Base-by-base conservation (phyloP, 2,113 vertebrate species). In the Carlito syrichta region DNA sequence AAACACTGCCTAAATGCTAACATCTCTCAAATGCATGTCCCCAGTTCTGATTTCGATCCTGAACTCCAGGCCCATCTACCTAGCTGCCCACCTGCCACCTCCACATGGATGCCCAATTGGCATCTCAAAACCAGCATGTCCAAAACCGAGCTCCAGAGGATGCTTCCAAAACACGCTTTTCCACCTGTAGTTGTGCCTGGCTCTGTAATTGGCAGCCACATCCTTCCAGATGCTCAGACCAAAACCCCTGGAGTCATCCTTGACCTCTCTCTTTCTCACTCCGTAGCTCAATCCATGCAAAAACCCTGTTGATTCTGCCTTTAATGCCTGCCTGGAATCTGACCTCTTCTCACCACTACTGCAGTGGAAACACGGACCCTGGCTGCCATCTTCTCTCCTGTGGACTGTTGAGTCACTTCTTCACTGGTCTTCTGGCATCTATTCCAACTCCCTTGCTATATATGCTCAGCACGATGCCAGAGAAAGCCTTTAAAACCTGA, bases 331-430 rank as follows among this genome's bases (percentile, higher is more conserved):
- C 32, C 56, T 50, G 30, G 79, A 58, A 22, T 40, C 40, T 16
- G 20, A 32, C 4, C 19, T 0, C 45, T 35, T 45, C 86, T 86
- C n/a, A 25, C 19, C 19, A 2, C n/a, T 6, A 1, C 11, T 2
- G 17, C 79, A 32, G 10, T 3, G 9, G 11, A 30, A 30, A 30
- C 85, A 10, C 62, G 6, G 19, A 43, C 35, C n/a, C 30, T 30
- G 14, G 25, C 32, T 76, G 13, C 77, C 11, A 1, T 13, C 83
- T 83, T 10, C 71, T 78, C 82, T 83, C 58, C 0, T 0, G 1
- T 19, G 71, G 48, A 9, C 17, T 48, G 27, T 54, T 7, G 9
- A 6, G 0, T n/a, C 2, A 22, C 63, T 38, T 76, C 35, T 23
- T 23, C 3, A 0, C 40, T 43, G 20, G 45, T 22, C 62, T 77